These are phyloP conservation scores for Gymnoscopelus microlampas DNA, from an alignment of 2,797 vertebrate genomes.

Conservation along the genomic window DNA sequence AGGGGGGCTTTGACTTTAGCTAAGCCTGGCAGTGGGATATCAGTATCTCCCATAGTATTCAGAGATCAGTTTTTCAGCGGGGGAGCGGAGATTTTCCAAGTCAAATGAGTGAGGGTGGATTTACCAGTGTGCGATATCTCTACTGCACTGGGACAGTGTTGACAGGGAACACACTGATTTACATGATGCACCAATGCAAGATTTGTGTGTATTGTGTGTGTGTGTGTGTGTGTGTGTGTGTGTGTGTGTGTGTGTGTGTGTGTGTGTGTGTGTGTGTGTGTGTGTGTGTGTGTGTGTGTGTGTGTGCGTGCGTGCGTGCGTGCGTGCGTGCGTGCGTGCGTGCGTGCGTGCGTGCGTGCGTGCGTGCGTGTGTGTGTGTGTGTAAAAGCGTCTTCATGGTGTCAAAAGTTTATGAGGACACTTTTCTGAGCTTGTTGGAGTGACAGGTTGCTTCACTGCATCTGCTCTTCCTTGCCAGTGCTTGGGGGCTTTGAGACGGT, in stretches of 20 bases:
- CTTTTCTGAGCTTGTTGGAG: conserved; percentile 44
- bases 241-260: conserved; percentile 36
- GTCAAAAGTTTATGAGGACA: conserved; percentile 47
- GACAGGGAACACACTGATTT: conserved; percentile 57
- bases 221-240: not conserved
- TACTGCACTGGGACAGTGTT: conserved; percentile 48
- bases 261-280: conserved; percentile 7
- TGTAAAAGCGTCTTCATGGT: not conserved
- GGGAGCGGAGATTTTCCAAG: conserved; percentile 75
- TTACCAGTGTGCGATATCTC: conserved; percentile 67
- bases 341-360: not conserved
- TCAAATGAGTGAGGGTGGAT: conserved; percentile 75
- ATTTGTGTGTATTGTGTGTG: not conserved
- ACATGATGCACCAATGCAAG: conserved; percentile 41
- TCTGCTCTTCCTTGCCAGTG: conserved; percentile 40
- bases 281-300: not conserved
- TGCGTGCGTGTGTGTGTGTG: conserved; percentile 9
- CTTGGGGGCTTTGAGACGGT: conserved; percentile 34
- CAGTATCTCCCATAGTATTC: conserved; percentile 76
- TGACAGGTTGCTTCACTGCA: conserved; percentile 44
- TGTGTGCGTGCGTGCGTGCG: not conserved
- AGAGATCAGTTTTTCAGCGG: conserved; percentile 58
- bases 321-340: not conserved
- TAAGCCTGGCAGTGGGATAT: conserved; percentile 62
- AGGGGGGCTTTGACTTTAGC: conserved; percentile 60